phyloP scores from a whole-genome alignment of 2,113 vertebrate species.

The Mus pahari region DNA sequence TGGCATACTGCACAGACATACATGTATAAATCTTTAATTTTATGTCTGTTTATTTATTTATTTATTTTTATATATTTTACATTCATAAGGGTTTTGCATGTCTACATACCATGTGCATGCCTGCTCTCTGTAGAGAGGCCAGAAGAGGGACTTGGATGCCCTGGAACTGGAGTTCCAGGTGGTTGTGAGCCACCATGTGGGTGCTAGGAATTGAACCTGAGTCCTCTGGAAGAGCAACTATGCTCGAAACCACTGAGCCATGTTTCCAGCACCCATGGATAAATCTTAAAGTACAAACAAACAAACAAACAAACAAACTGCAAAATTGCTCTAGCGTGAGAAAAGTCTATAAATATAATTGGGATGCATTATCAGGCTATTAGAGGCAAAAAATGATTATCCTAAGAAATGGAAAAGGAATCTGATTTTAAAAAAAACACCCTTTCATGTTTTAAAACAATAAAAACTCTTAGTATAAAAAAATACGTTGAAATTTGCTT shows the following conservation, averaged over 20 bases:
- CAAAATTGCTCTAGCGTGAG: constrained; percentile 45
- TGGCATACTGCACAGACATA: background rate
- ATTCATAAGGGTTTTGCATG: background rate
- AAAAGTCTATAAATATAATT: constrained; percentile 43
- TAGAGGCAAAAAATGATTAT: constrained; percentile 29
- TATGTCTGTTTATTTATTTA: background rate
- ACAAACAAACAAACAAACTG: no score
- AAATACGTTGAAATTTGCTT: constrained; percentile 47
- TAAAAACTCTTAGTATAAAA: constrained; percentile 19
- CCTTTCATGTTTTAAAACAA: constrained; percentile 55
- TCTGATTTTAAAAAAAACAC: constrained; percentile 37
- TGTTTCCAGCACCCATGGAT: background rate
- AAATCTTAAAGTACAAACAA: background rate
- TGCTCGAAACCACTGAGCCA: background rate
- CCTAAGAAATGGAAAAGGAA: constrained; percentile 49
- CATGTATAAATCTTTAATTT: background rate
- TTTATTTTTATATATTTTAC: background rate
- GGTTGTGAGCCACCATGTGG: background rate
- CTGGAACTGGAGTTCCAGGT: background rate
- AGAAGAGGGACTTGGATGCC: background rate
- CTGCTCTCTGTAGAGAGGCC: background rate
- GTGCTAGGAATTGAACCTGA: background rate
- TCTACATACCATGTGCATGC: background rate
- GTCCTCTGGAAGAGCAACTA: background rate
- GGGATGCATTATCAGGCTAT: constrained; percentile 32